Base-by-base conservation (phyloP, 2,888 invertebrate genomes). In the Pycnomerus fuliginosus region DNA sequence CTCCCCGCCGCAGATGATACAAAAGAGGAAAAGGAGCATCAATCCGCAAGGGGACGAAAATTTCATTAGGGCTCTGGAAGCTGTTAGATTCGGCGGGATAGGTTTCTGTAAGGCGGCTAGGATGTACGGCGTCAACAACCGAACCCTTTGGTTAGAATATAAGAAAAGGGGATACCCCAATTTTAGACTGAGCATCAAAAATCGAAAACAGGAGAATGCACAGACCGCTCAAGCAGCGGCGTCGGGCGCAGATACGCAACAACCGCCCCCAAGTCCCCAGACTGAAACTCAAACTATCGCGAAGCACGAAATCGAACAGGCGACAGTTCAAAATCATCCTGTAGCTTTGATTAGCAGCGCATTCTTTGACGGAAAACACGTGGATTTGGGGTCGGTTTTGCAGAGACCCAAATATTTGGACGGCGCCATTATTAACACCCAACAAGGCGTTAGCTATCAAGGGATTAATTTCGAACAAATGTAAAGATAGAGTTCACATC, bases 81-180 rank as follows among this genome's bases (percentile, higher is more conserved):
- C 89, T 0, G 90, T 90, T 1, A 79, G 89, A 48, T 84, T 83
- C 61, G 90, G 90, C 13, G 87, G 88, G 23, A 87, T 90, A 55
- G 90, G 90, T 1, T 90, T 90, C 71, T 90, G 90, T 70, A 89
- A 89, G 63, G 90, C 90, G 4, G 90, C 90, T 0, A 76, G 87
- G 35, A 80, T 88, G 73, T 90, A 86, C 69, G 90, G 90, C 16
- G 88, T 90, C 10, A 90, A 90, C 71, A 90, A 90, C 71, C 78
- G 90, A 41, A 90, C 90, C 1, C 74, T 90, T 2, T 90, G 90
- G 90, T 74, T 90, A 23, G 90, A 90, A 65, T 90, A 89, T 67
- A 89, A 87, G 64, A 88, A 87, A 69, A 82, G 86, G 28, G 90
- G 90, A 0, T 90, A 90, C 69, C 88, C 88, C 1, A 86, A 87